Evolutionary conservation across 2,113 vertebrate genomes (phyloP), one percentile per base, ranked within the genome.

Genomic region (Stictonetta naevosa): DNA sequence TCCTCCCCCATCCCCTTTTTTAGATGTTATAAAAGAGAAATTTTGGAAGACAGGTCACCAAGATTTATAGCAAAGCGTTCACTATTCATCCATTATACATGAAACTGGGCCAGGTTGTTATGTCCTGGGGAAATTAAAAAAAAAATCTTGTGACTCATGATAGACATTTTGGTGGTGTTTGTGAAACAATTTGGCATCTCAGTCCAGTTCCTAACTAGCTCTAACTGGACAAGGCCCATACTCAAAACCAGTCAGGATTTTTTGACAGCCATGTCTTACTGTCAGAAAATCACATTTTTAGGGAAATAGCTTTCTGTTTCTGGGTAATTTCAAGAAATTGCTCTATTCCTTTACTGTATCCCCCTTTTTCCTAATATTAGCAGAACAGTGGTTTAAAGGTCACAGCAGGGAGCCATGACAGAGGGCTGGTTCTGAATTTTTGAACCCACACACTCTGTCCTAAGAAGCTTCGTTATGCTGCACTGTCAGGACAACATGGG

Each of bases 11-110:
- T 20, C 46, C 11, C 20, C 46, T 22, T 48, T 56, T 96, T 86
- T 33, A 58, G 52, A 52, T 56, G 19, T 76, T 77, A 72, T 53
- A 48, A 90, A 77, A 77, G 92, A 71, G 50, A 62, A 66, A 36
- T 76, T 94, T 95, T 84, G 58, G 46, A 92, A 71, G 83, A 76
- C 31, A 87, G 44, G 31, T 91, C 53, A 73, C 8, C 38, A 92
- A 72, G 75, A 90, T 93, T 95, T 93, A 66, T 71, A 59, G 73
- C 76, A 62, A 89, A 92, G n/a, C 40, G 58, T 62, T 96, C 80
- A 34, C 53, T 82, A 14, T 72, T 95, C 77, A 52, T 66, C 71
- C 4, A 19, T 73, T 79, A 69, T 78, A 66, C 66, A 80, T 80
- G 92, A 97, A 88, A 73, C 48, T 0, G 8, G 40, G 83, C 91